Evolutionary conservation across 1,140 invertebrate genomes (phyloP).

Genomic region (Euwallacea similis): DNA sequence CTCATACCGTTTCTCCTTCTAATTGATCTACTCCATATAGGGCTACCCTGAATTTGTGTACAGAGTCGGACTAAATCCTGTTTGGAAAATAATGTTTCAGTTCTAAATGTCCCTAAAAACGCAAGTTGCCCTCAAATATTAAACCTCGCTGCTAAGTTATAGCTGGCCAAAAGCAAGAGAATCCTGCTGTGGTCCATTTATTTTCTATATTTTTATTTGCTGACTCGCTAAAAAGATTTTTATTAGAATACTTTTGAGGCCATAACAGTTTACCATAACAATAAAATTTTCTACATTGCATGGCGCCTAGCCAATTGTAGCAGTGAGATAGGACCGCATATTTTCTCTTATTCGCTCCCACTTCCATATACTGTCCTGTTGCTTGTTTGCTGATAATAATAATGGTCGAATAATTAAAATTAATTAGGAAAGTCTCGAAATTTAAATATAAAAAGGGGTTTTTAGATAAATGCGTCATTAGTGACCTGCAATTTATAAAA

Average conservation of each 20-base stretch:
- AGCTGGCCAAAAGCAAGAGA: conserved; percentile 18
- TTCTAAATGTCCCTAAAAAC: too few species aligned
- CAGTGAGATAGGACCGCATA: conserved; percentile 28
- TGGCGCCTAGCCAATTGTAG: conserved; percentile 39
- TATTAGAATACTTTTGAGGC: conserved; percentile 41
- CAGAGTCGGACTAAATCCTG: not conserved
- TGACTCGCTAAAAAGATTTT: conserved; percentile 36
- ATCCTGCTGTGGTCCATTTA: conserved; percentile 27
- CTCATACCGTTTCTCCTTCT: conserved; percentile 22
- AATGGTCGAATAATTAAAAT: not conserved
- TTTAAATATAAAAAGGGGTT: too few species aligned
- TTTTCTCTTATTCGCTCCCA: conserved; percentile 10
- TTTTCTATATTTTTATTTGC: conserved; percentile 38
- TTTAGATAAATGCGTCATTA: too few species aligned
- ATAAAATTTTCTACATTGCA: conserved; percentile 40
- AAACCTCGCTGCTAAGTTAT: too few species aligned
- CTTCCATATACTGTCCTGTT: conserved; percentile 22
- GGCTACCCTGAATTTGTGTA: not conserved
- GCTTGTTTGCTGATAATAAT: conserved; percentile 17
- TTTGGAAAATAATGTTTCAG: too few species aligned
- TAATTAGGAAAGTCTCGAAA: too few species aligned
- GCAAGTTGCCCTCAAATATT: too few species aligned
- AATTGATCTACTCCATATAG: conserved; percentile 17
- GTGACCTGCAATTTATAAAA: too few species aligned
- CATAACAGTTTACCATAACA: conserved; percentile 43